Conservation (phyloP, 2,113 vertebrate species). For the Erpornis zantholeuca region DNA sequence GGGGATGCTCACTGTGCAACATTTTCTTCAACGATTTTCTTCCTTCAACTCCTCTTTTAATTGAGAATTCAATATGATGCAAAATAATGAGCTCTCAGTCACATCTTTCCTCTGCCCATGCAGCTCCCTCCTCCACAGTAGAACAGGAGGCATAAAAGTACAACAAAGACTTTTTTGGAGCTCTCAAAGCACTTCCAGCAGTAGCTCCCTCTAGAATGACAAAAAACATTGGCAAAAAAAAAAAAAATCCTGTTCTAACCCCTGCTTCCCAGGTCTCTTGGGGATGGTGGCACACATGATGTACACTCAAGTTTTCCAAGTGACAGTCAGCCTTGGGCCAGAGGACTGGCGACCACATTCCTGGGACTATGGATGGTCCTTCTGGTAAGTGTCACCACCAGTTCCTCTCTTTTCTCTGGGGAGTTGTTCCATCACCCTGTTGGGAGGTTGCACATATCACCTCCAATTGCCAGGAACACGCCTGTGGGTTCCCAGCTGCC, state of each 20-base stretch:
- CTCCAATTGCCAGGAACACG: background rate
- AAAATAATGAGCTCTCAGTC: constrained; percentile 45
- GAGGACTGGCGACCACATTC: constrained; percentile 94
- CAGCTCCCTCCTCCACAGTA: constrained; percentile 43
- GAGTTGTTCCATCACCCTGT: background rate
- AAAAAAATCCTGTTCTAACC: background rate
- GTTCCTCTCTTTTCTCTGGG: background rate
- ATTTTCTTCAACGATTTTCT: constrained; percentile 5
- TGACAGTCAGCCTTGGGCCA: constrained; percentile 89
- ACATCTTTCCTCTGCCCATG: constrained; percentile 46
- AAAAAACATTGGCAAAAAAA: background rate
- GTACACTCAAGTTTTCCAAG: constrained; percentile 96
- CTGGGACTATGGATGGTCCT: constrained; percentile 96
- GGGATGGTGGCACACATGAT: constrained; percentile 97
- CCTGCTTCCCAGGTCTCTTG: constrained; percentile 80
- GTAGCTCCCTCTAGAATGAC: background rate
- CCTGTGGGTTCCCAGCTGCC: background rate
- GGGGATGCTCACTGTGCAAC: background rate
- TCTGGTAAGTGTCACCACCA: constrained; percentile 80
- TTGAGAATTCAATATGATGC: constrained; percentile 29
- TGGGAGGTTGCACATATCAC: background rate
- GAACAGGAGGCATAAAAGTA: constrained; percentile 17
- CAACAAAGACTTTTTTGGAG: constrained; percentile 22
- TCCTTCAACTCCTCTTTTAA: constrained; percentile 26
- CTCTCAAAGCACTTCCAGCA: constrained; percentile 16